Percentiles rank a stretch among this genome's conserved stretches.
Evolutionary conservation across 2,888 invertebrate species (phyloP).

Genomic region (Serripes groenlandicus): DNA sequence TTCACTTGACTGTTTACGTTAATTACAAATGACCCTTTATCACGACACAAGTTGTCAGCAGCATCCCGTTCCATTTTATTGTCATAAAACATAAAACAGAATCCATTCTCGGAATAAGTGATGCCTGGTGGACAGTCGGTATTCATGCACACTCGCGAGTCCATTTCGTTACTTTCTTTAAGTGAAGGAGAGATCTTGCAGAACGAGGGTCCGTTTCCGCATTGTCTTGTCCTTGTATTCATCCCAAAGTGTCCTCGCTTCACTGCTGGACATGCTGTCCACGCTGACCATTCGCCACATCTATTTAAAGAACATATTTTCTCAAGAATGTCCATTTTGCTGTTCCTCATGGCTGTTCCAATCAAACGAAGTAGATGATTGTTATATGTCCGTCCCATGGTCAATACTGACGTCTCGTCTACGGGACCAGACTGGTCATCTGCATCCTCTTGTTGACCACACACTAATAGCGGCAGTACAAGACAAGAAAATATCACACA

Average conservation of each 20-base stretch:
- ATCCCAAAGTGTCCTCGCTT: background rate
- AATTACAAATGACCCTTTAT: background rate
- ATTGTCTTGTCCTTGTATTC: conserved; percentile 11
- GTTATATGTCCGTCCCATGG: background rate
- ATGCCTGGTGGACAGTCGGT: background rate
- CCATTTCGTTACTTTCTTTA: background rate
- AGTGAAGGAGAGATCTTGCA: background rate
- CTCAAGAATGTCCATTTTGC: background rate
- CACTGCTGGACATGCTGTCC: conserved; percentile 1
- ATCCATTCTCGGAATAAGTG: background rate
- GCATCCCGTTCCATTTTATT: background rate
- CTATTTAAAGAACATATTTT: background rate
- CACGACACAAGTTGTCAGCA: background rate
- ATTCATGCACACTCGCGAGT: background rate
- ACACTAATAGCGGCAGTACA: no score
- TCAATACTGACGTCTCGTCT: background rate
- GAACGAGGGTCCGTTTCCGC: conserved; percentile 1
- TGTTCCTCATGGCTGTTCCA: background rate
- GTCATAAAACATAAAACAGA: background rate
- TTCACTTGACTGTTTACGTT: background rate
- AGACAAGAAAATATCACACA: no score
- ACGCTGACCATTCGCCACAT: conserved; percentile 6
- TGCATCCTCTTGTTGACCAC: no score
- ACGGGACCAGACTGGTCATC: background rate
- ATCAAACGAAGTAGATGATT: background rate